Base-by-base conservation (phyloP, 2,888 invertebrate genomes). In the Cosmia pyralina region DNA sequence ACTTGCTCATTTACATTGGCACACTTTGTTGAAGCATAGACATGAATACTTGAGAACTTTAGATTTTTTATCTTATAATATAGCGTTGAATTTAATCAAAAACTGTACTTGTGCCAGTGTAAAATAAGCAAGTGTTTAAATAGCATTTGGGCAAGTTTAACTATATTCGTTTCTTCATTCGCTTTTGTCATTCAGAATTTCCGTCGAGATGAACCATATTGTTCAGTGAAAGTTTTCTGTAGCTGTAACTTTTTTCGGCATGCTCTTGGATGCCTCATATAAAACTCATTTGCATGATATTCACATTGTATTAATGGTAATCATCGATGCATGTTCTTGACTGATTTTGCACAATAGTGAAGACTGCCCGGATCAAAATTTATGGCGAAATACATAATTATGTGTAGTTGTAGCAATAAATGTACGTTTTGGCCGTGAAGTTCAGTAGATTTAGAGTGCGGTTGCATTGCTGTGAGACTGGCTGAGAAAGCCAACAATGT, bases 1-100 rank as follows among this genome's bases (percentile, higher is more conserved):
- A 74, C 55, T 76, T 72, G 73, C 79, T 83, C 75, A 76, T 84
- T 81, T 84, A 83, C 83, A 81, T 79, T 86, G 86, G 81, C 85
- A 79, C 69, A 76, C 59, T 69, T 63, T 46, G 57, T 58, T 71
- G 28, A 66, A 70, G 57, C 41, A 66, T 38, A 52, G 15, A 46
- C 46, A 52, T 78, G 53, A 68, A 66, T 55, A 70, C 48, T 68
- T 70, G 52, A 73, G 19, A 65, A 62, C 55, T 57, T 68, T 44
- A n/a, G 28, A 62, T 64, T 68, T 55, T 58, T 65, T 64, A 64
- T 60, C 46, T 41, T n/a, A 46, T 52, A 75, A 67, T 38, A 41
- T 58, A 65, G 38, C 6, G 4, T 80, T 57, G 15, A 57, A 67
- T 50, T 69, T 63, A 48, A 53, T 52, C 44, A 57, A 44, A 55